phyloP scores from a whole-genome alignment of 1,140 invertebrate species.

The Brachionus angularis region DNA sequence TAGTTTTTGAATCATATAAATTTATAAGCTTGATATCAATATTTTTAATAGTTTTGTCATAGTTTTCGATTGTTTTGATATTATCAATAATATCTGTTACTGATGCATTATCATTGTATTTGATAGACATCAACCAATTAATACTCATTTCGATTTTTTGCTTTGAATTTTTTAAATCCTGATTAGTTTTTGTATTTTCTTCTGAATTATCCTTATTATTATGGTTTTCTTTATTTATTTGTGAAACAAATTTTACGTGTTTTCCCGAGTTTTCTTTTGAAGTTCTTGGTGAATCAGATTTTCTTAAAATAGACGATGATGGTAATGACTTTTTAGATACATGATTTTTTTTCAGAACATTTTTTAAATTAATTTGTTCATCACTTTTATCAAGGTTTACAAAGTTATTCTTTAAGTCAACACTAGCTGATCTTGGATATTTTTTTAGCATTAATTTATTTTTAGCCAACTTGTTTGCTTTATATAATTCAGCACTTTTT shows the following conservation, averaged over 20 bases:
- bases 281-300: constrained; percentile 4
- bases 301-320: constrained; percentile 24
- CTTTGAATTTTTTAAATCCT: background rate
- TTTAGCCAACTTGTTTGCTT: too few species aligned
- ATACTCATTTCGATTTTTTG: constrained; percentile 34
- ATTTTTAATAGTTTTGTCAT: constrained; percentile 13
- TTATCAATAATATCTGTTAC: background rate
- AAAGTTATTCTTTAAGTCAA: background rate
- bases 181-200: background rate
- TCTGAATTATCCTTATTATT: too few species aligned
- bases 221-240: too few species aligned
- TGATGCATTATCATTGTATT: background rate
- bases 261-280: constrained; percentile 15
- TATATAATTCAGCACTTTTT: constrained; percentile 39
- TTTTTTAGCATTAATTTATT: background rate
- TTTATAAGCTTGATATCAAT: constrained; percentile 46
- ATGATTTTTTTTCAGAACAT: background rate
- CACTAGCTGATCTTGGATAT: background rate
- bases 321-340: background rate
- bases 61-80: constrained; percentile 12
- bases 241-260: constrained; percentile 44
- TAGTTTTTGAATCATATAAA: background rate
- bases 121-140: constrained; percentile 28
- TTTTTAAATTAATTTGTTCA: background rate
- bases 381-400: background rate